phyloP scores from a whole-genome alignment of 2,113 vertebrate genomes.

The Morone chrysops region DNA sequence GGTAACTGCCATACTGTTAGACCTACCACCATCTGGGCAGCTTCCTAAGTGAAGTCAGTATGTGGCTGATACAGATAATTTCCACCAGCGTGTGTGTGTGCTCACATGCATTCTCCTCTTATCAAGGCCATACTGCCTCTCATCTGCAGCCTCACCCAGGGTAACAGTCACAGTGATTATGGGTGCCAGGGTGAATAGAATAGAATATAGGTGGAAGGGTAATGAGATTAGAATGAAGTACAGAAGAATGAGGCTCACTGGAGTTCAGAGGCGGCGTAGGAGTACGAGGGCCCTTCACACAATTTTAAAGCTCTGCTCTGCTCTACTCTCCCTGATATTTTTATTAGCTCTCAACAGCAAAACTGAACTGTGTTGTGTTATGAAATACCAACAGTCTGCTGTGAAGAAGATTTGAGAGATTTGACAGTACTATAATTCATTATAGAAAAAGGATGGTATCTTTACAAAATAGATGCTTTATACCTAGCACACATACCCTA shows the following conservation, averaged over 20 bases:
- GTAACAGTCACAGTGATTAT: constrained; percentile 43
- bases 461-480: neutral
- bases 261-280: constrained; percentile 33
- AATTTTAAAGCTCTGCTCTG: constrained; percentile 12
- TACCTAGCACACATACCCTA: neutral
- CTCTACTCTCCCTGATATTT: constrained; percentile 10
- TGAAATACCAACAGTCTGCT: neutral
- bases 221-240: constrained; percentile 60
- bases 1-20: neutral
- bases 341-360: neutral
- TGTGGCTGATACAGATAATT: constrained; percentile 20
- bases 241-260: constrained; percentile 15
- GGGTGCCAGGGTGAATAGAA: constrained; percentile 1
- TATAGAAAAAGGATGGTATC: neutral
- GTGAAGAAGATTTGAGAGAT: neutral
- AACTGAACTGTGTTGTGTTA: neutral
- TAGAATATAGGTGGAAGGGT: constrained; percentile 11
- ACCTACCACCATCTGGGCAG: neutral
- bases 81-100: neutral
- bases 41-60: neutral
- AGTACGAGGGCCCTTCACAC: constrained; percentile 23
- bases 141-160: constrained; percentile 23
- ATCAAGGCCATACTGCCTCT: constrained; percentile 26
- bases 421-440: neutral
- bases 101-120: neutral